These are phyloP conservation scores for Atethmia centrago DNA, from an alignment of 2,888 invertebrate genomes.

Conservation along the genomic window DNA sequence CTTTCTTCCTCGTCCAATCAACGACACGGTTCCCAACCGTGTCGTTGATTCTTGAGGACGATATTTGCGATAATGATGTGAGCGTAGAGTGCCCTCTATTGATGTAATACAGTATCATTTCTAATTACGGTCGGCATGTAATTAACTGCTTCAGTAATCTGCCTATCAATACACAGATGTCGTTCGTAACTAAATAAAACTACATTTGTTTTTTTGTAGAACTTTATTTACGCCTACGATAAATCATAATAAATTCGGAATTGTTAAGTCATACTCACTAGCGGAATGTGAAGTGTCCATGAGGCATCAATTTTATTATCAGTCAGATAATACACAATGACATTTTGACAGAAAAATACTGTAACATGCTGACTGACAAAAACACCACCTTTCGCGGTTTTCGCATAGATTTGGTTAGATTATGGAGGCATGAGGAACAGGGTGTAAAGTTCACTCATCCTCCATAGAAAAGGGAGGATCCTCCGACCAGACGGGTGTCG, in stretches of 20 bases:
- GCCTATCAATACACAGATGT: constrained; percentile 1
- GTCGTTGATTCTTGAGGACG: no score
- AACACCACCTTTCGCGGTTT: background rate
- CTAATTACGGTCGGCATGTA: background rate
- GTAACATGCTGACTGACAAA: background rate
- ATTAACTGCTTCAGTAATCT: background rate
- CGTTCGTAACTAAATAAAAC: background rate
- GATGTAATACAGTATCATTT: background rate
- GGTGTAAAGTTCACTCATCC: no score
- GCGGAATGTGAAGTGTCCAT: background rate
- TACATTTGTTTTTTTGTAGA: background rate
- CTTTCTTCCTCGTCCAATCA: no score
- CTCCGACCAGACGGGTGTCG: no score
- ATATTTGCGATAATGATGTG: background rate
- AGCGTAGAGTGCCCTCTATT: constrained; percentile 21
- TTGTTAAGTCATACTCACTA: background rate
- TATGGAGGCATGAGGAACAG: no score
- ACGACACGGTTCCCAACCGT: no score
- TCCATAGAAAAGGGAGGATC: no score
- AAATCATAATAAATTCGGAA: background rate
- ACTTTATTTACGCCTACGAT: background rate
- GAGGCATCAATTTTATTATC: background rate
- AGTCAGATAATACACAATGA: no score
- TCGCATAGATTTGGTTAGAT: background rate
- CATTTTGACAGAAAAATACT: background rate